Conservation (phyloP, 2,888 invertebrate genomes). For the Tolmerus cingulatus region DNA sequence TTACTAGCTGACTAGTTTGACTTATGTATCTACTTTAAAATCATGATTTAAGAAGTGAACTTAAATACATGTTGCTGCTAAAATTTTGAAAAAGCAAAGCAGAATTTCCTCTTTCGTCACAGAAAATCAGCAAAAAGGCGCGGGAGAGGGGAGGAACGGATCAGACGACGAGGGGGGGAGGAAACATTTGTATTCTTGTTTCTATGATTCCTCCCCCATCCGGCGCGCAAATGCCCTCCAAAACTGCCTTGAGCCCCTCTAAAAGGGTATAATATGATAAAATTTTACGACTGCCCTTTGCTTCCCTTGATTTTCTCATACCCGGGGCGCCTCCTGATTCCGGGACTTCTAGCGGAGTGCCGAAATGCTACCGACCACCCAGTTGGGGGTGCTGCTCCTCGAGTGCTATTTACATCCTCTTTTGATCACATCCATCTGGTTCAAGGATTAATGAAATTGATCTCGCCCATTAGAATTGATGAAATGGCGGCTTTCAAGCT, state of each 20-base stretch:
- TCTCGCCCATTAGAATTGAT: constrained; percentile 49
- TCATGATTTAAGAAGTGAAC: not conserved
- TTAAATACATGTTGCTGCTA: not conserved
- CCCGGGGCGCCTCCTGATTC: not conserved
- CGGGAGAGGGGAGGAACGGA: not conserved
- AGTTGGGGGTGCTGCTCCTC: constrained; percentile 30
- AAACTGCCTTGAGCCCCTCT: constrained; percentile 25
- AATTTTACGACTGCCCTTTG: constrained; percentile 48
- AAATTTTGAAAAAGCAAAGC: not conserved
- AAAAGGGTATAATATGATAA: constrained; percentile 44
- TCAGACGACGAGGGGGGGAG: not conserved
- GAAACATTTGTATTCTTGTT: constrained; percentile 11
- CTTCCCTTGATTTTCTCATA: constrained; percentile 36
- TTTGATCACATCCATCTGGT: constrained; percentile 41
- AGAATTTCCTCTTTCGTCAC: not conserved
- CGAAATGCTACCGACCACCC: not conserved
- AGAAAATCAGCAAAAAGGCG: not conserved
- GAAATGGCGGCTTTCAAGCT: constrained; percentile 47
- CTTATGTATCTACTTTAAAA: not conserved
- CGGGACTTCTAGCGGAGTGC: not conserved
- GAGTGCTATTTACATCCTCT: constrained; percentile 36
- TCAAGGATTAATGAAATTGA: constrained; percentile 48
- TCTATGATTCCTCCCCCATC: constrained; percentile 13
- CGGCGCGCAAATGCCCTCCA: constrained; percentile 19
- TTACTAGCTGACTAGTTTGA: not conserved